These are phyloP conservation scores for Dryas iulia DNA, from an alignment of 1,140 invertebrate genomes.

Conservation along the genomic window DNA sequence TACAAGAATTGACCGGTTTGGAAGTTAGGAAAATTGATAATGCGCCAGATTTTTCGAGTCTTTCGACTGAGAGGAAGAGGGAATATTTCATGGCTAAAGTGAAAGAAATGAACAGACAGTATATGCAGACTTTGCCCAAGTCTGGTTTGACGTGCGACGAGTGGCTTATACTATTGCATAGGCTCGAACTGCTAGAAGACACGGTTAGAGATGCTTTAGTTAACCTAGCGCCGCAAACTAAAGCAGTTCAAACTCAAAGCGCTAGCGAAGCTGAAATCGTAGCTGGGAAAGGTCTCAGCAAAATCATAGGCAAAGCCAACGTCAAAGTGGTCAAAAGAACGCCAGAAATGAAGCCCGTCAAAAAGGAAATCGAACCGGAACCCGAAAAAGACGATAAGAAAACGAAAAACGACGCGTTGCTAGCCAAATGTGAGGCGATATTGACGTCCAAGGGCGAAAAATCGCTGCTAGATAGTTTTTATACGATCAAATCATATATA, in stretches of 20 bases:
- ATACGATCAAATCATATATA: slow-evolving; percentile 68
- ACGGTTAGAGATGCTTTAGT: slow-evolving; percentile 57
- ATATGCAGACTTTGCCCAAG: slow-evolving; percentile 66
- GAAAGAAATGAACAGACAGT: slow-evolving; percentile 63
- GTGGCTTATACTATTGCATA: slow-evolving; percentile 71
- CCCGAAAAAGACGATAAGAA: slow-evolving; percentile 51
- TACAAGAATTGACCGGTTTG: slow-evolving; percentile 58
- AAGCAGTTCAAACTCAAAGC: slow-evolving; percentile 41
- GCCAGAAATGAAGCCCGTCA: slow-evolving; percentile 38
- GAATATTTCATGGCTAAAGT: slow-evolving; percentile 64
- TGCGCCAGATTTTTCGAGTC: slow-evolving; percentile 49
- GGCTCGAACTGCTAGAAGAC: slow-evolving; percentile 64
- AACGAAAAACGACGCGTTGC: slow-evolving; percentile 47
- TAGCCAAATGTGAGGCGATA: slow-evolving; percentile 66
- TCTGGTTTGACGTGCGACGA: slow-evolving; percentile 63
- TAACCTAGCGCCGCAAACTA: slow-evolving; percentile 43
- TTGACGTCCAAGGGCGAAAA: slow-evolving; percentile 66
- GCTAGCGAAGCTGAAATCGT: slow-evolving; percentile 73
- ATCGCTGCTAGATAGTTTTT: slow-evolving; percentile 62
- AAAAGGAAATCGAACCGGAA: slow-evolving; percentile 44
- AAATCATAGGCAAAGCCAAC: slow-evolving; percentile 69
- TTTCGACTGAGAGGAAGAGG: slow-evolving; percentile 50
- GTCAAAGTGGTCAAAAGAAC: slow-evolving; percentile 50
- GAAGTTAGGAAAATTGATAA: slow-evolving; percentile 51
- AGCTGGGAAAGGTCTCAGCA: slow-evolving; percentile 71